Evolutionary conservation across 2,113 vertebrate genomes (phyloP).

Genomic region (Castor canadensis): DNA sequence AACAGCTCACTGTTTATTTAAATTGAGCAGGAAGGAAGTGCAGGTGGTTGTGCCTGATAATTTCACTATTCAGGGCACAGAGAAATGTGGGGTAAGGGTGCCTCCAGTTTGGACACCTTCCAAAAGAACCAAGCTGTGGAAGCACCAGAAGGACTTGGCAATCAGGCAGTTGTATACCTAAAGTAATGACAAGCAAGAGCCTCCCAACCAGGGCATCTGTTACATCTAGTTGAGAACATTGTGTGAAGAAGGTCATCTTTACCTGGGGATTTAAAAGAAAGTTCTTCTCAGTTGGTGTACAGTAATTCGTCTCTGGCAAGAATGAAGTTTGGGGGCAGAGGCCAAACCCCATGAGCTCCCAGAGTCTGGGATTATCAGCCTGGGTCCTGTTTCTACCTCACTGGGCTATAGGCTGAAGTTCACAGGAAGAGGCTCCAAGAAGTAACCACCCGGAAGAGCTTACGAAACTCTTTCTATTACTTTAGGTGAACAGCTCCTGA

Average conservation of each 20-base stretch:
- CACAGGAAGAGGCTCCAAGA: background rate
- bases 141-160: background rate
- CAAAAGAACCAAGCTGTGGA: background rate
- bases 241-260: background rate
- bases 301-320: background rate
- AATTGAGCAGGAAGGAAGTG: slow-evolving; percentile 64
- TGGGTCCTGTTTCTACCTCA: background rate
- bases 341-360: background rate
- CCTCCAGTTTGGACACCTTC: slow-evolving; percentile 1
- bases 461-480: background rate
- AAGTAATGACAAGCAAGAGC: background rate
- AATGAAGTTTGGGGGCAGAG: background rate
- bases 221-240: background rate
- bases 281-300: background rate
- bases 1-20: slow-evolving; percentile 60
- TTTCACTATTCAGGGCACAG: slow-evolving; percentile 39
- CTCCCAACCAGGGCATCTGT: background rate
- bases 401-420: background rate
- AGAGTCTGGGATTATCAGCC: background rate
- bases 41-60: slow-evolving; percentile 39
- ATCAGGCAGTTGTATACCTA: background rate
- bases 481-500: background rate
- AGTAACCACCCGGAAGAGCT: background rate
- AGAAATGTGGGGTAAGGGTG: slow-evolving; percentile 25
- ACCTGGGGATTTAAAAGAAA: background rate